Percentiles rank a stretch among this genome's conserved stretches.
Conservation (phyloP, 2,797 vertebrate species). For the Xenentodon cancila region DNA sequence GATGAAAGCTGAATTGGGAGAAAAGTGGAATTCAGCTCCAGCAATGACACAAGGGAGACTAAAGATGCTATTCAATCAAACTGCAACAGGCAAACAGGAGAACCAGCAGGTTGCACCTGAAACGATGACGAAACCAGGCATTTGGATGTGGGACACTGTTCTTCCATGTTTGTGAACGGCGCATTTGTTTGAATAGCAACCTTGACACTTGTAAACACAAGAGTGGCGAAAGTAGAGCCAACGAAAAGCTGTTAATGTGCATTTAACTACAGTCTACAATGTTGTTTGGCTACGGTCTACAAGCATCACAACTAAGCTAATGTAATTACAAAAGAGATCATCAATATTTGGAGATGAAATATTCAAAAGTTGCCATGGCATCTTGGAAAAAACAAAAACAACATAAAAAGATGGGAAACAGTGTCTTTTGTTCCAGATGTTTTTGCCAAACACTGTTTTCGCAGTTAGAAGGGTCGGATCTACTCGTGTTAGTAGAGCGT, state of each 20-base stretch:
- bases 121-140: slow-evolving; percentile 37
- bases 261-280: slow-evolving; percentile 69
- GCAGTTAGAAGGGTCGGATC: slow-evolving; percentile 59
- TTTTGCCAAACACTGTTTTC: slow-evolving; percentile 67
- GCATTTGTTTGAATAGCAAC: slow-evolving; percentile 77
- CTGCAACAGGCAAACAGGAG: slow-evolving; percentile 60
- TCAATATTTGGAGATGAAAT: slow-evolving; percentile 77
- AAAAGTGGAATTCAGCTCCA: slow-evolving; percentile 65
- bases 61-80: slow-evolving; percentile 78
- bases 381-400: slow-evolving; percentile 64
- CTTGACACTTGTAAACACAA: slow-evolving; percentile 66
- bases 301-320: slow-evolving; percentile 79
- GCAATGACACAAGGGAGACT: slow-evolving; percentile 76
- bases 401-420: slow-evolving; percentile 52
- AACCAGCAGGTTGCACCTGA: slow-evolving; percentile 50
- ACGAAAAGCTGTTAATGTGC: slow-evolving; percentile 78
- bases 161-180: slow-evolving; percentile 62
- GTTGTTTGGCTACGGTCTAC: slow-evolving; percentile 73
- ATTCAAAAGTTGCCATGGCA: slow-evolving; percentile 84
- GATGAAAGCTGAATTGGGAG: slow-evolving; percentile 64
- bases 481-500: slow-evolving; percentile 56
- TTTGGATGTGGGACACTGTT: slow-evolving; percentile 59
- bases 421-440: slow-evolving; percentile 50
- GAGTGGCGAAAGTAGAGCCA: slow-evolving; percentile 69
- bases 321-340: slow-evolving; percentile 64